Conservation (phyloP, 2,113 vertebrate species). For the Morone chrysops region DNA sequence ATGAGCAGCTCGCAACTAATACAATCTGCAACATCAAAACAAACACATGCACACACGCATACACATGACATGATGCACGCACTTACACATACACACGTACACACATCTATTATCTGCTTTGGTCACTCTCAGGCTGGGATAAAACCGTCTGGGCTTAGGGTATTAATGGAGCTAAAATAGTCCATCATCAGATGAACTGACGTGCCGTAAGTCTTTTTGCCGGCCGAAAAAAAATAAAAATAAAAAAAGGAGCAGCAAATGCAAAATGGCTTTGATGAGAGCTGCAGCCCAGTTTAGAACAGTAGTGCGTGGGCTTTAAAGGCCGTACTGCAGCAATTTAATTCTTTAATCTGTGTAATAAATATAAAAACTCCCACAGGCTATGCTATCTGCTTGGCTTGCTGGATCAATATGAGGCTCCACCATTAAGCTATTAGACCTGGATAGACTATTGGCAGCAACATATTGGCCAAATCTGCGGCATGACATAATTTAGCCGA, state of each 20-base stretch:
- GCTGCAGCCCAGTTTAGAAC: constrained; percentile 50
- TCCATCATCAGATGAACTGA: constrained; percentile 69
- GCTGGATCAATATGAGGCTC: constrained; percentile 62
- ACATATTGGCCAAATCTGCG: constrained; percentile 49
- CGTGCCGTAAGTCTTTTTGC: constrained; percentile 38
- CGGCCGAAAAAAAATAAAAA: constrained; percentile 9
- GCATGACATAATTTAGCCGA: constrained; percentile 43
- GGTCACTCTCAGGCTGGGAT: constrained; percentile 61
- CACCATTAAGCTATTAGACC: constrained; percentile 64
- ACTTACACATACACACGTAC: constrained; percentile 15
- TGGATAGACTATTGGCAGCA: constrained; percentile 49
- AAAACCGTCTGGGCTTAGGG: constrained; percentile 59
- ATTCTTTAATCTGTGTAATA: constrained; percentile 73
- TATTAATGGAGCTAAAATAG: constrained; percentile 71
- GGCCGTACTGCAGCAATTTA: constrained; percentile 50
- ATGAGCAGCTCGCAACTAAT: constrained; percentile 47
- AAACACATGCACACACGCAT: constrained; percentile 43
- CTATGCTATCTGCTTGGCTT: constrained; percentile 49
- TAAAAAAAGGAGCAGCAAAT: constrained; percentile 32
- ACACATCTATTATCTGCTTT: constrained; percentile 39
- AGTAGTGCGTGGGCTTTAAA: constrained; percentile 34
- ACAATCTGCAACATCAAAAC: constrained; percentile 43
- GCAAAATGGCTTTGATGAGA: constrained; percentile 56
- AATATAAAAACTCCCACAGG: constrained; percentile 68
- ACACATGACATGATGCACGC: constrained; percentile 9